Evolutionary conservation across 2,797 vertebrate species (phyloP), one percentile per base, ranked within the genome.

Genomic region (Mallotus villosus): DNA sequence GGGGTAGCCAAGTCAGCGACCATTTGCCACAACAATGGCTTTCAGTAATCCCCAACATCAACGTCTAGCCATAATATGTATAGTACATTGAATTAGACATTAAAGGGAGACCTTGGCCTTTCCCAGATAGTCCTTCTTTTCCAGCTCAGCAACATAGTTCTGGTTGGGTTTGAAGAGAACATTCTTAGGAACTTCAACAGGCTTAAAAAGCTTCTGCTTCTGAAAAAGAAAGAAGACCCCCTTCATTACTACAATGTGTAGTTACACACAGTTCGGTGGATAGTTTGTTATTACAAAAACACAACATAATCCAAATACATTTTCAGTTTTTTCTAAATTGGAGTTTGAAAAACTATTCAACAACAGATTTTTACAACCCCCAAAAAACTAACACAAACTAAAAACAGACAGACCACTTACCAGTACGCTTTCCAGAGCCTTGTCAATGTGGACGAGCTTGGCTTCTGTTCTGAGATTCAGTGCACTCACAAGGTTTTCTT

Each of bases 61-160:
- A 51, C 2, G 49, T 51, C 49, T 51, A 51, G 16, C 4, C 17
- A 51, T 51, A 17, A n/a, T 55, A 55, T 55, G 19, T 55, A 55
- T 24, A 24, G 21, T 25, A 60, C 9, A 4, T 63, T 63, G 16
- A 19, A 9, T 25, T 25, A 27, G 41, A 51, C 22, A 53, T 27
- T 22, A 34, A 34, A 68, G 37, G 58, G 22, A 60, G 22, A 99
- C 98, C 93, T 84, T 96, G 1, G 98, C 95, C 88, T 98, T 99
- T 65, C 98, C 97, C 68, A 99, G 91, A 79, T 97, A 99, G 85
- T 99, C 97, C 81, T 96, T 99, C 91, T 97, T 98, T 88, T 95
- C 96, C 87, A 99, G 88, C 85, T 99, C 95, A 66, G 96, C 97
- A 78, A 99, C 96, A 22, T 97, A 95, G 79, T 92, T 88, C 86